Base-by-base conservation (phyloP, 2,888 invertebrate genomes). In the Trichogramma evanescens region DNA sequence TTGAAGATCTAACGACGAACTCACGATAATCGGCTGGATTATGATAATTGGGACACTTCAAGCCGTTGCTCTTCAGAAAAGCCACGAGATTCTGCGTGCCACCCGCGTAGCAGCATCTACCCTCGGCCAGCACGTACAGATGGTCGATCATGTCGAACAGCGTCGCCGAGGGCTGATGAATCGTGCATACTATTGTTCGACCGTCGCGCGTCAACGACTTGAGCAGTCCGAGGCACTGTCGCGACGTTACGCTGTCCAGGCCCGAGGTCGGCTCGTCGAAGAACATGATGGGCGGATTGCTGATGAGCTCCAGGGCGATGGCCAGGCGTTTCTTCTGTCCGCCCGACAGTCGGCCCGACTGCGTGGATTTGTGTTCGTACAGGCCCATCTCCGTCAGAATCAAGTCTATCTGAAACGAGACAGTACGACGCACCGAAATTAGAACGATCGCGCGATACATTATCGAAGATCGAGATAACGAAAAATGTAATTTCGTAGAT, bases 181-280 rank as follows among this genome's bases (percentile, higher is more conserved):
- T 91, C 13, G 91, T 91, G 72, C 91, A 90, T 58, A 95, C 85
- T 62, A 95, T 86, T 3, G 93, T 94, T 67, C 92, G 83, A 6
- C 95, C 95, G 70, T 91, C 90, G 60, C 83, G 78, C 0, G 95
- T 92, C 67, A 96, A 78, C 66, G 88, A 84, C 77, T 91, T 92
- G 55, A 96, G 81, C 63, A 95, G 78, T 63, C 84, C 83, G 58
- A 95, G 81, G 74, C 93, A 86, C 76, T 94, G 92, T 76, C 89
- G 91, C 60, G 93, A 89, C 50, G 91, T 86, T 45, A 89, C 86
- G 73, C 88, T 89, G 76, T 92, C 92, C 68, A 92, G 77, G 46
- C 91, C 91, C 93, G 91, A 93, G 43, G 94, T 95, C 39, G 95
- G 95, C 80, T 96, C 95, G 76, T 96, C 95, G 67, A 96, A 86